Base-by-base conservation (phyloP, 2,888 invertebrate genomes). In the Chymomyza fuscimana region DNA sequence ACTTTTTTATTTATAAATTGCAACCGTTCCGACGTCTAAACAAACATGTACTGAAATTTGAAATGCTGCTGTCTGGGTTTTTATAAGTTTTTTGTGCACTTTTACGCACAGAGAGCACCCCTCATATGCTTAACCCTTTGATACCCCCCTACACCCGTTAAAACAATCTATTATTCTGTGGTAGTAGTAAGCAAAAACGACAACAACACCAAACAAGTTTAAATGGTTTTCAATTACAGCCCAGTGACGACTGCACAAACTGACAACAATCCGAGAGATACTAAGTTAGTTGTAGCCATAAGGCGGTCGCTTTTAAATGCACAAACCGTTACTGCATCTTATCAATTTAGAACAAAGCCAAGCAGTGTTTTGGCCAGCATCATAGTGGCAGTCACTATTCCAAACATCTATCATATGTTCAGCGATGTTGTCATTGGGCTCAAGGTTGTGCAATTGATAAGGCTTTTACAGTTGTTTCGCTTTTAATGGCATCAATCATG, bases 201-300 rank as follows among this genome's bases (percentile, higher is more conserved):
- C 61, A 40, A 54, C 10, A 52, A 15, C 36, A 56, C 32, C 40
- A 52, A 25, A 25, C 52, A 25, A 77, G 67, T 32, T 32, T 19
- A 63, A 76, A 73, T 51, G 89, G 90, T 90, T 82, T 90, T 79
- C 61, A 75, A 83, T 90, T 90, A 81, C 89, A 86, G 61, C 50
- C 4, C 15, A 9, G 51, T 32, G 32, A 32, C 15, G 36, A 29
- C 40, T 46, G 40, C 10, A 36, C 36, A 25, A 25, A 36, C 36
- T 36, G 36, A 36, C 40, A 46, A 46, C 40, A 10, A 46, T 12
- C 40, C 12, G 12, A 46, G 40, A 46, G 40, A 10, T 46, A 46
- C 40, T 46, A 12, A 46, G 40, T 46, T 46, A 46, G 40, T 12
- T 12, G 40, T 7, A 76, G 70, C 12, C 77, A 74, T 79, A 72